Base-by-base conservation (phyloP, 2,888 invertebrate species). In the Opisthograptis luteolata region DNA sequence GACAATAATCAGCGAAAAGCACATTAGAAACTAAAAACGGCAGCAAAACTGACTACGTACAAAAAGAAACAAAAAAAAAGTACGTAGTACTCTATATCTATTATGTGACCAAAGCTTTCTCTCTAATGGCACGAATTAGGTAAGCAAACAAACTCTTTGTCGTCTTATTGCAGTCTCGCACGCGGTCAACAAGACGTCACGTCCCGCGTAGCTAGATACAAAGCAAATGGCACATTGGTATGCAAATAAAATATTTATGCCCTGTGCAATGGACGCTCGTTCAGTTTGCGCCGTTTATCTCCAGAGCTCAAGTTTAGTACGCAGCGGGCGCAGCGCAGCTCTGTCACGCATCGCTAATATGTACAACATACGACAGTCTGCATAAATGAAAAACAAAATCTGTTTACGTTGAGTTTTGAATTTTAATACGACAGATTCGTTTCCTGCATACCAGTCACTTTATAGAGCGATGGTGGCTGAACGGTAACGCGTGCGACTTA, bases 381-480 rank as follows among this genome's bases (percentile, higher is more conserved):
- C 63, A 68, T 64, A 58, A 55, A 64, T 64, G 63, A 59, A 66
- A 61, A 53, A 56, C 60, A 56, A 64, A 64, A 64, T 64, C 58
- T 63, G 67, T 55, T 53, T 59, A 49, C 44, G 43, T 41, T 39
- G 50, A 7, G 32, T 34, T 31, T 46, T 47, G 62, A 63, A 64
- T 67, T 59, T 56, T 48, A 63, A 64, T 58, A 56, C 50, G 40
- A 46, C 56, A 47, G 48, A 52, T 61, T 55, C 40, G 48, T 50
- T 61, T 55, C 40, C 24, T 41, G 34, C 31, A 37, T 45, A 35
- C 20, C 36, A 25, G 41, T 25, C 45, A 45, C 34, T 42, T 47
- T 54, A 50, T 50, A n/a, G n/a, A n/a, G n/a, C n/a, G n/a, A n/a
- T n/a, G n/a, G n/a, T n/a, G n/a, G n/a, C n/a, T n/a, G n/a, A n/a